Conservation (phyloP, 2,888 invertebrate species). For the Ferdinandea cuprea region DNA sequence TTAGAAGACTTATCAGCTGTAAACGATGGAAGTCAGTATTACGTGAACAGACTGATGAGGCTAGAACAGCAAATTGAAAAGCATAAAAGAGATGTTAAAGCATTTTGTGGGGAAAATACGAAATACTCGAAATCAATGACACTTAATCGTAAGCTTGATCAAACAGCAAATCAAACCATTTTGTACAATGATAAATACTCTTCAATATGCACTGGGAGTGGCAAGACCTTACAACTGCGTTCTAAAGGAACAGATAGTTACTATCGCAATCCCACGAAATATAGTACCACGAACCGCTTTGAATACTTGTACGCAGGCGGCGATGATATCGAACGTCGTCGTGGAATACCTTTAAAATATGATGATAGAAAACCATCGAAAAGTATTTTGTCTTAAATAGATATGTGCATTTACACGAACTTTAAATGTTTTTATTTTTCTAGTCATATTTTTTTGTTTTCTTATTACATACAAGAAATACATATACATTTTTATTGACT, state of each 20-base stretch:
- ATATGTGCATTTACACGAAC: slow-evolving; percentile 28
- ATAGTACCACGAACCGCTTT: slow-evolving; percentile 16
- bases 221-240: slow-evolving; percentile 21
- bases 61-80: slow-evolving; percentile 79
- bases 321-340: slow-evolving; percentile 23
- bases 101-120: slow-evolving; percentile 76
- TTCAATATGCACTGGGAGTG: slow-evolving; percentile 28
- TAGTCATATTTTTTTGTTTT: slow-evolving; percentile 43
- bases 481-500: slow-evolving; percentile 37
- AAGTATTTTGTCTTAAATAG: slow-evolving; percentile 41
- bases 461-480: slow-evolving; percentile 50
- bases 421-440: slow-evolving; percentile 56
- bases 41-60: slow-evolving; percentile 77
- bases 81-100: slow-evolving; percentile 79
- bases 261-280: slow-evolving; percentile 11
- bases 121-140: slow-evolving; percentile 32
- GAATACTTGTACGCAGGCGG: slow-evolving; percentile 34
- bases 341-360: slow-evolving; percentile 32
- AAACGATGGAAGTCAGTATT: slow-evolving; percentile 76
- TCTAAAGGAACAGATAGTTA: slow-evolving; percentile 23
- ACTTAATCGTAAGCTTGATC: slow-evolving; percentile 31
- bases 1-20: slow-evolving; percentile 12
- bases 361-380: slow-evolving; percentile 40
- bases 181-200: slow-evolving; percentile 43
- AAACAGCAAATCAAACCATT: not conserved